phyloP scores from a whole-genome alignment of 2,113 vertebrate species.

The Eudyptes chrysolophus region DNA sequence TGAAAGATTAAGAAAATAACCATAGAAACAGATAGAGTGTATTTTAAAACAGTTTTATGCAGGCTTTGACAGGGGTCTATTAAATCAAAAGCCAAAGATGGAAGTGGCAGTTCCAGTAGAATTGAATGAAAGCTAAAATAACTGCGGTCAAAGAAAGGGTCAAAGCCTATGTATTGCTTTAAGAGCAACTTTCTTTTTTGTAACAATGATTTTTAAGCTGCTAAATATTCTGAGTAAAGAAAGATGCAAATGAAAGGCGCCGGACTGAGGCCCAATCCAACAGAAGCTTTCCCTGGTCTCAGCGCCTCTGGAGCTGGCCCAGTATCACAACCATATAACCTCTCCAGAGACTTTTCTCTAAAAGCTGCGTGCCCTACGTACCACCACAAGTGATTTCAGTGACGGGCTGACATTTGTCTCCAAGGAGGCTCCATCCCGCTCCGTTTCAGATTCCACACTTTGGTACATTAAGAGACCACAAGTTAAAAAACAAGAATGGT shows the following conservation, averaged over 20 bases:
- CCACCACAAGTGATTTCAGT: background rate
- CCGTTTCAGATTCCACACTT: fast-evolving
- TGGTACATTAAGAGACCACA: fast-evolving
- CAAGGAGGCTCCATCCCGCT: background rate
- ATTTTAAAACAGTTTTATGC: conserved; percentile 28
- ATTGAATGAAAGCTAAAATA: conserved; percentile 9
- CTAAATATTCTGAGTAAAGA: background rate
- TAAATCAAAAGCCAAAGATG: conserved; percentile 39
- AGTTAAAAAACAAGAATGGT: background rate
- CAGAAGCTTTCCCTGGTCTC: background rate
- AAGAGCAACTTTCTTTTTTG: background rate
- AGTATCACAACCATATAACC: background rate
- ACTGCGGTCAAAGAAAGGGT: background rate
- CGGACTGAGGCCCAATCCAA: background rate
- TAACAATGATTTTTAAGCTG: background rate
- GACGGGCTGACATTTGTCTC: background rate
- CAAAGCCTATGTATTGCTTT: background rate
- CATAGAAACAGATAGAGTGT: too few relatives aligned
- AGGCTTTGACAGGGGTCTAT: background rate
- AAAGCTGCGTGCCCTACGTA: fast-evolving
- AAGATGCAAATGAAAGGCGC: background rate
- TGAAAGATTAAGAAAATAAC: conserved; percentile 21
- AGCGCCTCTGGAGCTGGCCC: too few relatives aligned
- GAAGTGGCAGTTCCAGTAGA: background rate
- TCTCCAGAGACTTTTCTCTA: background rate